Percentiles rank a stretch among this genome's conserved stretches.
phyloP scores from a whole-genome alignment of 1,140 invertebrate species.

The Lysiphlebus fabarum region DNA sequence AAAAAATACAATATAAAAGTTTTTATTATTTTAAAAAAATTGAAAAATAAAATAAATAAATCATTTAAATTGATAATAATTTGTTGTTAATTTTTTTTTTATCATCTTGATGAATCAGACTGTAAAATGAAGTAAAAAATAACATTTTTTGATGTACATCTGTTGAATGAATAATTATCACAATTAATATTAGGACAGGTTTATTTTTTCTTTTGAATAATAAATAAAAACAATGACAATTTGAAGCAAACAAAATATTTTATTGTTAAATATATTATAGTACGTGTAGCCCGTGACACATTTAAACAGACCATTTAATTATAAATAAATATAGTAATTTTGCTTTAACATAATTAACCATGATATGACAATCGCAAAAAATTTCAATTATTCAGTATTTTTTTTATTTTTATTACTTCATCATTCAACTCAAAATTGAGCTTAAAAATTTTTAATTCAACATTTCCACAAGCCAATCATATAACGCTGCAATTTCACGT shows the following conservation, averaged over 20 bases:
- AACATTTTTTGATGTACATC: too few relatives aligned
- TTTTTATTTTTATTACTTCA: slow-evolving; percentile 30
- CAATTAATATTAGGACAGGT: too few relatives aligned
- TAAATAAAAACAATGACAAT: slow-evolving; percentile 24
- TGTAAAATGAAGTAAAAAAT: too few relatives aligned
- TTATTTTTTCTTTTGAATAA: neutral
- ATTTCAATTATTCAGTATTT: slow-evolving; percentile 22
- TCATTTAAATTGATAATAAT: too few relatives aligned
- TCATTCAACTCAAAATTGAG: slow-evolving; percentile 6
- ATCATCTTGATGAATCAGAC: too few relatives aligned
- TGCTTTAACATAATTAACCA: slow-evolving; percentile 51
- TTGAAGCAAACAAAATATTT: slow-evolving; percentile 58
- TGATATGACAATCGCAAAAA: slow-evolving; percentile 53
- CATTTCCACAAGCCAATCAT: slow-evolving; percentile 43
- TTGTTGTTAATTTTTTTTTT: too few relatives aligned
- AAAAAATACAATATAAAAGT: too few relatives aligned
- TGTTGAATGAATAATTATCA: too few relatives aligned
- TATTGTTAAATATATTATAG: slow-evolving; percentile 58
- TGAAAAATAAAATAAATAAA: too few relatives aligned
- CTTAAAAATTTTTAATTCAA: neutral
- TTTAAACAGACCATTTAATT: slow-evolving; percentile 56
- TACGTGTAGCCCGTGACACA: slow-evolving; percentile 57
- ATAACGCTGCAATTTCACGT: slow-evolving; percentile 48
- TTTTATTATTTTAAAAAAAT: too few relatives aligned
- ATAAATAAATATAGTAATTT: slow-evolving; percentile 54